A percentile compares a stretch with the other conserved stretches of the same genome.
Evolutionary conservation across 2,797 vertebrate genomes (phyloP).

Genomic region (Hapalemur alaotrensis): DNA sequence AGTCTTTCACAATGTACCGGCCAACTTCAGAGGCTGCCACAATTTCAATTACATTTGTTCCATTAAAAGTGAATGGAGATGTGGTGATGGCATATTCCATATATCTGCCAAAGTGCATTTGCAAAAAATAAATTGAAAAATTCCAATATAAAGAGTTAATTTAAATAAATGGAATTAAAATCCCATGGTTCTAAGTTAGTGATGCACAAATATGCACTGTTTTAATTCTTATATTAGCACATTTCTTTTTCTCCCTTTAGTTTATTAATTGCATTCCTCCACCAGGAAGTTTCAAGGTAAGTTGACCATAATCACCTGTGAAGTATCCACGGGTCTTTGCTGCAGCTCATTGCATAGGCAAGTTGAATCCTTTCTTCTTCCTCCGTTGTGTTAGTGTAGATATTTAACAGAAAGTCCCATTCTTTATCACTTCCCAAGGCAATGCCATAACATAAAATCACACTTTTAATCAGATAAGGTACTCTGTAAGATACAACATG

Average conservation of each 20-base stretch:
- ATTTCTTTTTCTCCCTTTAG: not conserved
- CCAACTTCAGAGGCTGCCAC: constrained; percentile 82
- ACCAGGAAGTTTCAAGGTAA: not conserved
- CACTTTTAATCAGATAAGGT: constrained; percentile 78
- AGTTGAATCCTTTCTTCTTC: constrained; percentile 67
- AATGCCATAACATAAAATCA: constrained; percentile 84
- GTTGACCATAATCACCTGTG: constrained; percentile 81
- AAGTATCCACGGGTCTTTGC: constrained; percentile 85
- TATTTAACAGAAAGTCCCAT: constrained; percentile 86
- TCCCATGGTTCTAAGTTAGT: not conserved
- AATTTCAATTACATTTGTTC: constrained; percentile 54
- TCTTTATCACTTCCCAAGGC: constrained; percentile 84
- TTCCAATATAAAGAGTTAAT: not conserved
- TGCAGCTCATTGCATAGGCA: constrained; percentile 82
- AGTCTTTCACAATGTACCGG: constrained; percentile 82
- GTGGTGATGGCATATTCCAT: constrained; percentile 79
- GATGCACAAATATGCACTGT: not conserved
- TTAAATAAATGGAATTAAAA: constrained; percentile 25
- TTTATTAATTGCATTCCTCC: not conserved
- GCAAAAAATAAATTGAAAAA: constrained; percentile 37
- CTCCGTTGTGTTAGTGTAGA: constrained; percentile 55
- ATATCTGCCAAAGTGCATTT: constrained; percentile 78
- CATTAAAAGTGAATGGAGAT: constrained; percentile 45
- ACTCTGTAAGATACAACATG: constrained; percentile 81
- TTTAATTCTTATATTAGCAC: not conserved